Evolutionary conservation across 2,113 vertebrate genomes (phyloP), one percentile per base, ranked within the genome.

Genomic region (Scalopus aquaticus): DNA sequence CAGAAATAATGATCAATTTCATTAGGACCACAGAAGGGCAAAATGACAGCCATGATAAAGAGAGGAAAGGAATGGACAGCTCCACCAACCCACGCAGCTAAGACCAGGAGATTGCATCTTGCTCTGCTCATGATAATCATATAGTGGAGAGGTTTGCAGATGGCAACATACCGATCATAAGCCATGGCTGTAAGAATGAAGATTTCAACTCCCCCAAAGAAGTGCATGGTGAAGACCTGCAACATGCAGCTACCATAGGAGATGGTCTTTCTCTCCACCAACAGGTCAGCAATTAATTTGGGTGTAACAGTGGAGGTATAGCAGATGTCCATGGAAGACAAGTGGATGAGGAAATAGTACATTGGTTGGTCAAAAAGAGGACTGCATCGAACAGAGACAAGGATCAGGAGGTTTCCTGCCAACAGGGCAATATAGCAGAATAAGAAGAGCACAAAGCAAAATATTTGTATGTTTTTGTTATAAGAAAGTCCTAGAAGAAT

Each of bases 281-380:
- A 32, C 4, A 95, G 35, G 10, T 72, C 73, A 11, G 2, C 54
- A 56, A 79, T 85, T 37, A 89, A 30, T 32, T 82, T 95, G 19
- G 58, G 89, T 22, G 64, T 90, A 49, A 90, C 35, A 19, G 6
- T 72, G 7, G 80, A 94, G 6, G 93, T 82, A 17, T 76, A 92
- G 26, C 58, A 91, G 24, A 95, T 83, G 35, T 93, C 64, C 56
- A 85, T 44, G 12, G 76, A 73, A 3, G 85, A 79, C 17, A 90
- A 72, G 9, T 95, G 44, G 7, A 39, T 85, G 4, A 95, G 94
- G 24, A 93, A 93, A 84, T 89, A 95, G 37, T 73, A 90, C 90
- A 93, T 65, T 26, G 44, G 79, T 32, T 95, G 76, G 4, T 88
- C 24, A 19, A 39, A 83, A 58, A 93, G 62, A 32, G 30, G 22